Evolutionary conservation across 2,888 invertebrate species (phyloP).

Genomic region (Cyclophora albipunctata): DNA sequence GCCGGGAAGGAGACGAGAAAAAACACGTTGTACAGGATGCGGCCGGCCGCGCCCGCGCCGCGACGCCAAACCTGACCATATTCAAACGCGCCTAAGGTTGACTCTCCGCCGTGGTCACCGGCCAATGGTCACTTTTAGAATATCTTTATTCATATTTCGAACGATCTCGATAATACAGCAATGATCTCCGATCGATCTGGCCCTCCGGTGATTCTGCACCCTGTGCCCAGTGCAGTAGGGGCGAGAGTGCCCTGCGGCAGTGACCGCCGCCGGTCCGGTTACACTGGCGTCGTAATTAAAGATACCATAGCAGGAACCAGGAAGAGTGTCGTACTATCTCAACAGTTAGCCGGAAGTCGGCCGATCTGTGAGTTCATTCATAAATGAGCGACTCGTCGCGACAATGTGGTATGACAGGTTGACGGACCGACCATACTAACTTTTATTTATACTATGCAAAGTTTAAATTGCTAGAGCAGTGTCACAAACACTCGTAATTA

Average conservation of each 20-base stretch:
- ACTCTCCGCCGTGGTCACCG: conserved; percentile 32
- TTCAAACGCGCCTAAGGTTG: conserved; percentile 32
- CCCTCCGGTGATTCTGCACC: conserved; percentile 35
- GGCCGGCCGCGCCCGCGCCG: conserved; percentile 38
- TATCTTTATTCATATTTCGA: conserved; percentile 72
- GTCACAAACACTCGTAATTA: conserved; percentile 45
- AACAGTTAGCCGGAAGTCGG: conserved; percentile 73
- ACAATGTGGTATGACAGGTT: conserved; percentile 65
- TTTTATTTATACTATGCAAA: conserved; percentile 41
- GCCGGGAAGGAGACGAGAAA: conserved; percentile 70
- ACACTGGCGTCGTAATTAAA: conserved; percentile 66
- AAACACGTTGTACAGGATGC: conserved; percentile 70
- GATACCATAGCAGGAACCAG: conserved; percentile 74
- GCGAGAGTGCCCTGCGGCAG: conserved; percentile 21
- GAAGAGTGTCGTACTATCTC: conserved; percentile 76
- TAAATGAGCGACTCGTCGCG: conserved; percentile 59
- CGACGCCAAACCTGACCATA: conserved; percentile 39
- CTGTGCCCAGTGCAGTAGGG: conserved; percentile 34
- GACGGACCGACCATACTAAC: conserved; percentile 38
- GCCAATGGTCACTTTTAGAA: conserved; percentile 61
- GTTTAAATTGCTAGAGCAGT: conserved; percentile 39
- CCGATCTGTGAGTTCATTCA: conserved; percentile 75
- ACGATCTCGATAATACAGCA: conserved; percentile 64
- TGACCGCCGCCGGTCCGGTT: conserved; percentile 44
- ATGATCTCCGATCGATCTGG: conserved; percentile 51